Percentiles rank a stretch among this genome's conserved stretches.
Conservation (phyloP, 2,888 invertebrate species). For the Ennomos fuscantarius region DNA sequence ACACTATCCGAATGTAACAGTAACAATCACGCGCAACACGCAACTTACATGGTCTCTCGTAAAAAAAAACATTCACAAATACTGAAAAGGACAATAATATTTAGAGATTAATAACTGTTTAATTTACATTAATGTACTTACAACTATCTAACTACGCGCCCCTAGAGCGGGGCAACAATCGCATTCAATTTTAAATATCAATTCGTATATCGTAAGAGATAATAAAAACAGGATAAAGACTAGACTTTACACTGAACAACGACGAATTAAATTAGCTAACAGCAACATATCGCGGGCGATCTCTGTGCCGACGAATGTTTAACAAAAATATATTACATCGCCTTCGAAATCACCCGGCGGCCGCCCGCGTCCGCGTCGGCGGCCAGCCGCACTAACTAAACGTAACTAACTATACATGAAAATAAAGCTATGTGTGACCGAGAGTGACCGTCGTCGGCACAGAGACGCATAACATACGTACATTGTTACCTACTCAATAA, state of each 20-base stretch:
- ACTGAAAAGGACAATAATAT: conserved; percentile 82
- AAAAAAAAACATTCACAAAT: conserved; percentile 79
- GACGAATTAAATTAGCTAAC: conserved; percentile 78
- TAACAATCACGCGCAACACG: conserved; percentile 56
- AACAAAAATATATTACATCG: conserved; percentile 39
- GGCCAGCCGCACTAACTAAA: conserved; percentile 35
- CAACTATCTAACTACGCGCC: conserved; percentile 79
- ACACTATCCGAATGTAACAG: conserved; percentile 84
- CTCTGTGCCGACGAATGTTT: conserved; percentile 51
- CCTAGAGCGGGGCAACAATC: conserved; percentile 66
- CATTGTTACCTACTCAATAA: conserved; percentile 80
- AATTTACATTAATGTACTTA: conserved; percentile 82
- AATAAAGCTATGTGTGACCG: conserved; percentile 56
- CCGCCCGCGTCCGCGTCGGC: background rate
- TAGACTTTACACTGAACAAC: conserved; percentile 86
- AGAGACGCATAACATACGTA: conserved; percentile 62
- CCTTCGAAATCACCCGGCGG: conserved; percentile 12
- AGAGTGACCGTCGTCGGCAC: conserved; percentile 51
- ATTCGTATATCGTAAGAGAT: conserved; percentile 80
- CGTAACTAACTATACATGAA: conserved; percentile 52
- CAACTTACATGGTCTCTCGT: conserved; percentile 66
- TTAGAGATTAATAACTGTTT: conserved; percentile 80
- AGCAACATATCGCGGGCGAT: conserved; percentile 70
- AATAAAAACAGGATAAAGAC: conserved; percentile 84
- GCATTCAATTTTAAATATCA: conserved; percentile 79